Evolutionary conservation across 2,888 invertebrate genomes (phyloP).

Genomic region (Coecobrya sp.): DNA sequence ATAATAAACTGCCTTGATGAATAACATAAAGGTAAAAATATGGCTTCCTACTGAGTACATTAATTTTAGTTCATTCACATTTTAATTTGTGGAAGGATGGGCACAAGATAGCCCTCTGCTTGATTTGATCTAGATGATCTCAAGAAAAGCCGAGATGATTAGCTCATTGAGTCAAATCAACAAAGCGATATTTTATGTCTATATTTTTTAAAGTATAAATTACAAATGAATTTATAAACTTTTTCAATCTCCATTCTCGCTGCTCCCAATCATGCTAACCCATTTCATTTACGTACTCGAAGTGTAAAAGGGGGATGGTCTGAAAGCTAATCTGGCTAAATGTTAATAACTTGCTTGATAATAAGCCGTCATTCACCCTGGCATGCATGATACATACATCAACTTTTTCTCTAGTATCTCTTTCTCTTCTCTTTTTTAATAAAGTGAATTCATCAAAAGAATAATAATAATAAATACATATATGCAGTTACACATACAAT

Average conservation of each 20-base stretch:
- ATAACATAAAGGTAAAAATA: not conserved
- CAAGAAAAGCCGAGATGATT: constrained; percentile 41
- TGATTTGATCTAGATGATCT: constrained; percentile 6
- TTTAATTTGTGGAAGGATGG: not conserved
- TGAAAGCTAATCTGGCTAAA: constrained; percentile 66
- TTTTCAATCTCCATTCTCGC: constrained; percentile 21
- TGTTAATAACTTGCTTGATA: constrained; percentile 61
- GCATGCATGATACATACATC: constrained; percentile 46
- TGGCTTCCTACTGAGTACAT: not conserved
- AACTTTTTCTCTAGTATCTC: constrained; percentile 19
- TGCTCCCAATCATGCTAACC: constrained; percentile 10
- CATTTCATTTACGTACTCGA: constrained; percentile 20
- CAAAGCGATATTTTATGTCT: constrained; percentile 78
- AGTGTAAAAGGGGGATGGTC: constrained; percentile 74
- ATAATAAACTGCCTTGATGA: constrained; percentile 5
- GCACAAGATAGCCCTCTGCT: not conserved
- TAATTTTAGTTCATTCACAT: constrained; percentile 13
- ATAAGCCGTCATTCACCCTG: constrained; percentile 65
- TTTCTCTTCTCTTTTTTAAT: constrained; percentile 30
- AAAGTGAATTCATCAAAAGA: constrained; percentile 38
- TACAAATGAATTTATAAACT: constrained; percentile 13
- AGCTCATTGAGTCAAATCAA: constrained; percentile 76
- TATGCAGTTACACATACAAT: not conserved
- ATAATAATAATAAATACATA: constrained; percentile 1
- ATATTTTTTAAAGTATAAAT: constrained; percentile 59